These are phyloP conservation scores for Andrena cerasifolii DNA, from an alignment of 1,140 invertebrate species.

Conservation along the genomic window DNA sequence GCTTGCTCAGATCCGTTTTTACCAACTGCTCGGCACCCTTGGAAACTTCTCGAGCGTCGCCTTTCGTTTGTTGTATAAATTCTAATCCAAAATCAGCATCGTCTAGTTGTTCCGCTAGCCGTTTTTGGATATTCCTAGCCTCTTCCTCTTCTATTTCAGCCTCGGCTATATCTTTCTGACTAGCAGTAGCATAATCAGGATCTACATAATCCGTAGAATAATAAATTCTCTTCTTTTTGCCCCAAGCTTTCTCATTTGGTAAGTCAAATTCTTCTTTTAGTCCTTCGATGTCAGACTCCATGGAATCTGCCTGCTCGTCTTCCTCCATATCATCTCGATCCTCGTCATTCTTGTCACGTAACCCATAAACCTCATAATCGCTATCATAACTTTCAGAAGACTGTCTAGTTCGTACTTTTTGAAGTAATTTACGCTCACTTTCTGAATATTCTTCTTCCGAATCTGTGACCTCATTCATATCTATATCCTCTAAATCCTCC, in stretches of 20 bases:
- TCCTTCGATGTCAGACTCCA: slow-evolving; percentile 88
- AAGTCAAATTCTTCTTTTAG: slow-evolving; percentile 86
- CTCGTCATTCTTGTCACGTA: slow-evolving; percentile 65
- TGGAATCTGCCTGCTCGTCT: slow-evolving; percentile 78
- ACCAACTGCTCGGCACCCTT: slow-evolving; percentile 83
- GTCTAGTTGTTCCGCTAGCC: slow-evolving; percentile 89
- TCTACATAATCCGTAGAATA: slow-evolving; percentile 95
- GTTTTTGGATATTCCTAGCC: slow-evolving; percentile 90
- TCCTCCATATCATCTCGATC: slow-evolving; percentile 83
- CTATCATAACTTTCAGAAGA: slow-evolving; percentile 82
- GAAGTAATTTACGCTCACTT: slow-evolving; percentile 85
- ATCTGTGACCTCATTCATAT: slow-evolving; percentile 84
- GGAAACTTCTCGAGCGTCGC: slow-evolving; percentile 68
- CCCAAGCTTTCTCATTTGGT: slow-evolving; percentile 93
- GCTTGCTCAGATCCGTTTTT: slow-evolving; percentile 88
- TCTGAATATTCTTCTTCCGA: slow-evolving; percentile 88
- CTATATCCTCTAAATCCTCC: slow-evolving; percentile 45
- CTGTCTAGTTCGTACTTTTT: slow-evolving; percentile 84
- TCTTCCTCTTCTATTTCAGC: slow-evolving; percentile 93
- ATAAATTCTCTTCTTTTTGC: slow-evolving; percentile 89
- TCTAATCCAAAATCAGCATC: slow-evolving; percentile 92
- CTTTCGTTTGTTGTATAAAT: slow-evolving; percentile 79
- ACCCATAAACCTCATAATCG: slow-evolving; percentile 77
- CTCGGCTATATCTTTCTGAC: slow-evolving; percentile 87
- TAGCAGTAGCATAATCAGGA: slow-evolving; percentile 88